A percentile compares a stretch with the other conserved stretches of the same genome.
These are phyloP conservation scores for Cromileptes altivelis DNA, from an alignment of 2,113 vertebrate species.

Conservation along the genomic window DNA sequence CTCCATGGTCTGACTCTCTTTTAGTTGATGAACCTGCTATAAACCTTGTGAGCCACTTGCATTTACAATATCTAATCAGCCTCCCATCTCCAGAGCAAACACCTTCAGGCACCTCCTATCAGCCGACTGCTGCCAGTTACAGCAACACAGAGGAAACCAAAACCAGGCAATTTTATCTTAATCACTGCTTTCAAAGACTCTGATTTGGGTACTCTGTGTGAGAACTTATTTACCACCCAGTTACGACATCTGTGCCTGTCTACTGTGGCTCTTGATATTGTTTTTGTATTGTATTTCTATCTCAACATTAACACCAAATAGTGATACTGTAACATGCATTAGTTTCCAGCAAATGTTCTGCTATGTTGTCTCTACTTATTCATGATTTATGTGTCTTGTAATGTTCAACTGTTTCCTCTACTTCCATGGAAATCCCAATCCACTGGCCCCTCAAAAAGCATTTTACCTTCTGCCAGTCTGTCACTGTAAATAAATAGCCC, in stretches of 20 bases:
- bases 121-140: conserved; percentile 51
- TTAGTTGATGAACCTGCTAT: conserved; percentile 49
- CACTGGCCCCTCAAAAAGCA: conserved; percentile 3
- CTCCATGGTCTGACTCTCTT: conserved; percentile 24
- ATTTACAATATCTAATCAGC: conserved; percentile 62
- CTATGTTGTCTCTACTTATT: neutral
- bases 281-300: conserved; percentile 1
- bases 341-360: conserved; percentile 12
- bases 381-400: conserved; percentile 28
- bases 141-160: conserved; percentile 50
- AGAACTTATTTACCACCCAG: conserved; percentile 27
- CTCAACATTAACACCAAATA: neutral
- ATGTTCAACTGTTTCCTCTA: conserved; percentile 42
- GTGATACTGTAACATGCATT: neutral
- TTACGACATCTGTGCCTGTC: conserved; percentile 7
- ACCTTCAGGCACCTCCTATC: conserved; percentile 54
- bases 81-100: conserved; percentile 56
- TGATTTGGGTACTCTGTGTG: conserved; percentile 24
- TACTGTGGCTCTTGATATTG: neutral
- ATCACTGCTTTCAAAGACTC: conserved; percentile 43
- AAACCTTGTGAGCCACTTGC: conserved; percentile 46
- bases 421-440: conserved; percentile 53
- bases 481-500: conserved; percentile 48
- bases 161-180: conserved; percentile 48
- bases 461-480: conserved; percentile 54